phyloP scores from a whole-genome alignment of 1,140 invertebrate species.

The Danaus plexippus region DNA sequence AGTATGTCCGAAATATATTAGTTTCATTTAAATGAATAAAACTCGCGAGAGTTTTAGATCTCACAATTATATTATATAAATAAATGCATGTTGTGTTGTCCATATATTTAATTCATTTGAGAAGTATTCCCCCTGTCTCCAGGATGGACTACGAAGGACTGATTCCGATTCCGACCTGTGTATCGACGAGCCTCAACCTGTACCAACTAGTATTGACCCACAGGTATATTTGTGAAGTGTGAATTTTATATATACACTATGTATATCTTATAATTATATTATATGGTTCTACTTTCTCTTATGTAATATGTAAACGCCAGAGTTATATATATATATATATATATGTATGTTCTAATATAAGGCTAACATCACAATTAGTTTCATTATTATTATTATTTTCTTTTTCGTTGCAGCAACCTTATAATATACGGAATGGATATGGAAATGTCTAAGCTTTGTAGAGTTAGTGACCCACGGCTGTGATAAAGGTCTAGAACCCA shows the following conservation, averaged over 20 bases:
- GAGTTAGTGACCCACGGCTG: slow-evolving; percentile 54
- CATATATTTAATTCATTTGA: background rate
- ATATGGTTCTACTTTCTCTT: too few relatives aligned
- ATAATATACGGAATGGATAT: slow-evolving; percentile 68
- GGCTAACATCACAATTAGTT: slow-evolving; percentile 2
- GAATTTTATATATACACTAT: slow-evolving; percentile 7
- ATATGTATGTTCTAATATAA: too few relatives aligned
- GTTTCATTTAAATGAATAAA: too few relatives aligned
- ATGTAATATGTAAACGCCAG: too few relatives aligned
- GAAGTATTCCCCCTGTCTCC: slow-evolving; percentile 11
- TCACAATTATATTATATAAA: background rate
- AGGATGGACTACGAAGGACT: slow-evolving; percentile 77
- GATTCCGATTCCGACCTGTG: slow-evolving; percentile 92
- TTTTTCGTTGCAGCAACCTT: slow-evolving; percentile 66
- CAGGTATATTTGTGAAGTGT: slow-evolving; percentile 45
- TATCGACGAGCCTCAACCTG: slow-evolving; percentile 77
- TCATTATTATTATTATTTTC: slow-evolving; percentile 27
- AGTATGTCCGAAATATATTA: too few relatives aligned
- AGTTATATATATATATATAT: too few relatives aligned
- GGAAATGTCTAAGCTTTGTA: slow-evolving; percentile 65
- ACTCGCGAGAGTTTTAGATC: too few relatives aligned
- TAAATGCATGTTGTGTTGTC: slow-evolving; percentile 1
- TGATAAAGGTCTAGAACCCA: slow-evolving; percentile 53
- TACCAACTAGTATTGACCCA: slow-evolving; percentile 61
- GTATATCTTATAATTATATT: too few relatives aligned